A percentile compares a stretch with the other conserved stretches of the same genome.
Evolutionary conservation across 1,140 invertebrate species (phyloP).

Genomic region (Euschistus heros): DNA sequence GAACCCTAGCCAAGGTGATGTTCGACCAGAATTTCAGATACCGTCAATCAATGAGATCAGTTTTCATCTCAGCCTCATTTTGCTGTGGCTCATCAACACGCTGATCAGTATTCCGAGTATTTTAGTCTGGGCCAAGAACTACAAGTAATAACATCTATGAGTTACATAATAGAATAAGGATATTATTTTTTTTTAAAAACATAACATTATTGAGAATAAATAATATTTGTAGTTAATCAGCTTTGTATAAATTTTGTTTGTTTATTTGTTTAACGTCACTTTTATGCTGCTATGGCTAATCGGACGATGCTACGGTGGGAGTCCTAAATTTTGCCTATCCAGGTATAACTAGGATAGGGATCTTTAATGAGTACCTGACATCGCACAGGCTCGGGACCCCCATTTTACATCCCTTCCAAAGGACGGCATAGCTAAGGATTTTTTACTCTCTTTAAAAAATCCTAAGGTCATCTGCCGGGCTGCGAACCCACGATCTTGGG

Average conservation of each 20-base stretch:
- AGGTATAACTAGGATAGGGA: too few relatives aligned
- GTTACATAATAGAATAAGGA: background rate
- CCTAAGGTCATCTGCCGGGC: too few relatives aligned
- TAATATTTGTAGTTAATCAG: slow-evolving; percentile 4
- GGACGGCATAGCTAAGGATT: too few relatives aligned
- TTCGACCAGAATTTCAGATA: slow-evolving; percentile 21
- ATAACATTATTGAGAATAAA: slow-evolving; percentile 1
- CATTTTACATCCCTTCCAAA: too few relatives aligned
- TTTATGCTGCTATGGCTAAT: too few relatives aligned
- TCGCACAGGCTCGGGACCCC: too few relatives aligned
- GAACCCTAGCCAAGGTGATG: background rate
- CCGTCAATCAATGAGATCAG: slow-evolving; percentile 25
- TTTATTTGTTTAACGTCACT: too few relatives aligned
- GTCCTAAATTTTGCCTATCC: too few relatives aligned
- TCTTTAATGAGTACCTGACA: too few relatives aligned
- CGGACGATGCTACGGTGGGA: too few relatives aligned
- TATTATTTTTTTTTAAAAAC: slow-evolving; percentile 13
- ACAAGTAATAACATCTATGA: slow-evolving; percentile 31
- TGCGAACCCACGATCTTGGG: too few relatives aligned
- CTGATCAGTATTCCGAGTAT: slow-evolving; percentile 37
- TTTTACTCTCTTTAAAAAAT: too few relatives aligned
- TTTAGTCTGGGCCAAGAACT: slow-evolving; percentile 41
- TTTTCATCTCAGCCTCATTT: slow-evolving; percentile 36
- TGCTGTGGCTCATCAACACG: slow-evolving; percentile 35
- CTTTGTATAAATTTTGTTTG: background rate